phyloP scores from a whole-genome alignment of 2,113 vertebrate species.

The Phalacrocorax pelagicus region DNA sequence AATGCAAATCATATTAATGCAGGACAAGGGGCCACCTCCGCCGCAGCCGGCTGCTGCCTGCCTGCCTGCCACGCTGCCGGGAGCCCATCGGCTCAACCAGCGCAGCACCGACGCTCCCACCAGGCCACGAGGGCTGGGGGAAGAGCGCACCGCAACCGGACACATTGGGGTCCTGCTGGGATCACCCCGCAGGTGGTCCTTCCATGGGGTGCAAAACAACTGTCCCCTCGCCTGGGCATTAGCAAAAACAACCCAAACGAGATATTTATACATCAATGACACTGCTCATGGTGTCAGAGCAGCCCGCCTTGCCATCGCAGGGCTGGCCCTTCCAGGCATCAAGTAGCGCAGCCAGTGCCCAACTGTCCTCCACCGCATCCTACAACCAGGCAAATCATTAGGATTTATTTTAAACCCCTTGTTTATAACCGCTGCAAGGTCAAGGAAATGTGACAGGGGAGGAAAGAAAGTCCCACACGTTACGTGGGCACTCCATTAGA shows the following conservation, averaged over 20 bases:
- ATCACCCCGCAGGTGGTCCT: neutral
- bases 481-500: accelerated
- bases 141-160: accelerated
- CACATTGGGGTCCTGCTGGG: neutral
- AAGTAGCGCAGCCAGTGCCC: neutral
- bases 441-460: neutral
- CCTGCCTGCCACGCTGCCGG: neutral
- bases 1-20: neutral
- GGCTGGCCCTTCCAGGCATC: neutral
- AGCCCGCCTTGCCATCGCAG: accelerated
- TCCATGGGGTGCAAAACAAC: neutral
- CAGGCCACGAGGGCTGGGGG: accelerated
- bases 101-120: neutral
- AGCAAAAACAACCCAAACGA: neutral
- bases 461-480: neutral
- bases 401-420: neutral
- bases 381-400: accelerated
- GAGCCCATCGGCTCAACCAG: neutral
- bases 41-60: neutral
- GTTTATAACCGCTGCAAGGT: accelerated
- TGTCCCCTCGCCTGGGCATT: neutral
- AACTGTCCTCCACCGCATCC: neutral
- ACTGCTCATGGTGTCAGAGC: accelerated
- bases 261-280: neutral
- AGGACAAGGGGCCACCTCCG: neutral